These are phyloP conservation scores for Drosophila pegasa DNA, from an alignment of 2,888 invertebrate genomes.

Conservation along the genomic window DNA sequence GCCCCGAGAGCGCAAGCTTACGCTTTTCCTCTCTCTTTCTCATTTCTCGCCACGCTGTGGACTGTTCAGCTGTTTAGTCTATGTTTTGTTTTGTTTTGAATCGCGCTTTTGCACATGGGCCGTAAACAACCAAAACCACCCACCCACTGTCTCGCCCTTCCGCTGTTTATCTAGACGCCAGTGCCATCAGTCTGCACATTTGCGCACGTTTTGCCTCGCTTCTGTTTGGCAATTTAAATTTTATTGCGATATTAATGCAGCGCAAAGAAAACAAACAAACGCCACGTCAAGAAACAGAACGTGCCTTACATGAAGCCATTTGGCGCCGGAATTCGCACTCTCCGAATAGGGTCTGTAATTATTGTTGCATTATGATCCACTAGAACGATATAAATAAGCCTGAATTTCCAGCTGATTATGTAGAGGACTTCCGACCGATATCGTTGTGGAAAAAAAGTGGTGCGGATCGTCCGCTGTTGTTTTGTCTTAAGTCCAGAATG, in stretches of 20 bases:
- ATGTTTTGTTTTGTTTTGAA: conserved; percentile 69
- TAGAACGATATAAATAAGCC: background rate
- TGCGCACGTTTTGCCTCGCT: conserved; percentile 49
- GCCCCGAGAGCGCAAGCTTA: conserved; percentile 36
- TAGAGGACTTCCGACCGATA: background rate
- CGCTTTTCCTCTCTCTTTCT: conserved; percentile 17
- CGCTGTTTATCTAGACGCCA: conserved; percentile 28
- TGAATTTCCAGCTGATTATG: background rate
- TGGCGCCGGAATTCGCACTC: conserved; percentile 50
- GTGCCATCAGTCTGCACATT: conserved; percentile 44
- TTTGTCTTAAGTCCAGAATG: background rate
- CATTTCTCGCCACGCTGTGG: conserved; percentile 15
- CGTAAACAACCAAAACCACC: conserved; percentile 40
- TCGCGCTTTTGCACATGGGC: conserved; percentile 43
- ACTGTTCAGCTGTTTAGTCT: conserved; percentile 62
- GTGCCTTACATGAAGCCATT: conserved; percentile 54
- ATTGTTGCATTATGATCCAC: conserved; percentile 14
- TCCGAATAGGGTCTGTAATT: conserved; percentile 22
- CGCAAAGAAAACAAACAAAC: conserved; percentile 42
- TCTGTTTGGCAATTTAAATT: conserved; percentile 66
- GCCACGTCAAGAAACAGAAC: conserved; percentile 19
- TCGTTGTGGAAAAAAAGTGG: too few relatives aligned
- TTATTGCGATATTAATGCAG: conserved; percentile 69
- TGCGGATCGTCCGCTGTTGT: background rate
- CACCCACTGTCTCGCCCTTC: conserved; percentile 15